These are phyloP conservation scores for Ammodytes dubius DNA, from an alignment of 2,113 vertebrate genomes.

Conservation along the genomic window DNA sequence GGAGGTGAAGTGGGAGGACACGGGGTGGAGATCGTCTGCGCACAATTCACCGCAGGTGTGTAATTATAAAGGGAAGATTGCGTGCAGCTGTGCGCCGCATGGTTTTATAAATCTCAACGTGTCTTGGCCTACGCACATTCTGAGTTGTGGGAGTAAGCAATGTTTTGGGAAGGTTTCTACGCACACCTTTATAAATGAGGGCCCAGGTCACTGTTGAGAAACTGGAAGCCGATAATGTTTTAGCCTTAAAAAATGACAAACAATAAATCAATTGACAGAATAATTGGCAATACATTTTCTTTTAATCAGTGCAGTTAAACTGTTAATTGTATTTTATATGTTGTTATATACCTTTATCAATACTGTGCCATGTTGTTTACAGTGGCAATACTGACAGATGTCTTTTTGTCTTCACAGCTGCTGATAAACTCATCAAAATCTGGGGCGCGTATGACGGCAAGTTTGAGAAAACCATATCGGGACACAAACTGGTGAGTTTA, in stretches of 20 bases:
- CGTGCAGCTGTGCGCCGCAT: no score
- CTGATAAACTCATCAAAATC: conserved; percentile 99
- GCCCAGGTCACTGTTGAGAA: neutral
- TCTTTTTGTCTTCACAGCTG: conserved; percentile 85
- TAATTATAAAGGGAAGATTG: no score
- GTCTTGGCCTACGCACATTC: no score
- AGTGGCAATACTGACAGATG: neutral
- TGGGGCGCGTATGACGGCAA: conserved; percentile 99
- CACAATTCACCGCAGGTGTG: no score
- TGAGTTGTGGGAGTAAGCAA: no score
- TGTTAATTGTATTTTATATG: neutral
- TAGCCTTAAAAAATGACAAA: neutral
- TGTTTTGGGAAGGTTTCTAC: no score
- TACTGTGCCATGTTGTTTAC: neutral
- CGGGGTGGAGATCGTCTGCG: no score
- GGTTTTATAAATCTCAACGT: no score
- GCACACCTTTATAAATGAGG: no score
- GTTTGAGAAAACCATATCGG: conserved; percentile 98
- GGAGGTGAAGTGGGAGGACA: no score
- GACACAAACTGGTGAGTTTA: conserved; percentile 95
- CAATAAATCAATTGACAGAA: neutral
- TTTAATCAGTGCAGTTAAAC: neutral
- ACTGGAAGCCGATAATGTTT: neutral
- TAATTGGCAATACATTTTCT: neutral
- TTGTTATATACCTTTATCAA: neutral